Conservation (phyloP, 2,797 vertebrate genomes). For the Falco peregrinus region DNA sequence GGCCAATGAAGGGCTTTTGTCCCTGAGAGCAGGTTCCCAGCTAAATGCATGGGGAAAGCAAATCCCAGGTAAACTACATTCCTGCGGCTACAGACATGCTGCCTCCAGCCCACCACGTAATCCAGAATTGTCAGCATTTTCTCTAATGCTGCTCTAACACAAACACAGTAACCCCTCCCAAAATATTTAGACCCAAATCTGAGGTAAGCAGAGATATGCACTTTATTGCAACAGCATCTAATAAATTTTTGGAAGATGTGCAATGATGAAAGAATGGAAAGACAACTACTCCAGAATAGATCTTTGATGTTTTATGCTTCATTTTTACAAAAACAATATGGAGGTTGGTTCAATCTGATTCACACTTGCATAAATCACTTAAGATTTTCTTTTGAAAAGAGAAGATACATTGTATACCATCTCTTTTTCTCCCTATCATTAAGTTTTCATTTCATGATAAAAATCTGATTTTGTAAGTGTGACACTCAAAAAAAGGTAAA, state of each 20-base stretch:
- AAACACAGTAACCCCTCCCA: background rate
- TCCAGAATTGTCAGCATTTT: background rate
- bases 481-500: background rate
- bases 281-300: background rate
- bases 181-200: background rate
- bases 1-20: background rate
- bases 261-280: background rate
- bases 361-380: background rate
- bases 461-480: background rate
- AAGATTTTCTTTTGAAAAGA: background rate
- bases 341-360: background rate
- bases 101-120: background rate
- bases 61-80: background rate
- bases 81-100: rapidly evolving
- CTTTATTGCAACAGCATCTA: rapidly evolving
- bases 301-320: background rate
- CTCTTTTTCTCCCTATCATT: background rate
- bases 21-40: background rate
- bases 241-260: background rate
- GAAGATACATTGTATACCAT: background rate
- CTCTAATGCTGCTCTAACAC: background rate
- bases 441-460: slow-evolving; percentile 7
- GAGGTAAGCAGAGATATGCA: background rate
- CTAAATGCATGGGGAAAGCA: background rate
- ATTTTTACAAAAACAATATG: background rate